phyloP scores from a whole-genome alignment of 2,888 invertebrate genomes.

The Macaria liturata region DNA sequence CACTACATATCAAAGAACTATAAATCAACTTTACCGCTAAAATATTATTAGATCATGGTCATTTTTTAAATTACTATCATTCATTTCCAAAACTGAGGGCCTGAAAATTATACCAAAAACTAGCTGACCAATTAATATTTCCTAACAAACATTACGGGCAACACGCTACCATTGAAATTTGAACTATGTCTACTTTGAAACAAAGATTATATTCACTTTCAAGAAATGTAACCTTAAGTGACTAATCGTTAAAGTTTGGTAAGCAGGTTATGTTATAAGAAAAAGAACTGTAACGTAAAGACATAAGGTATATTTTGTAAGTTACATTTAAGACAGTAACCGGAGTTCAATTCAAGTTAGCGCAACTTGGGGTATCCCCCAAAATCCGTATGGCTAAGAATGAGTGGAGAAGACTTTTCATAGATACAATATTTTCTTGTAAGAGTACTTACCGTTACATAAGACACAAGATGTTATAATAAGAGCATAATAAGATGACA shows the following conservation, averaged over 20 bases:
- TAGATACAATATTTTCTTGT: too few species aligned
- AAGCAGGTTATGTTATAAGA: constrained; percentile 29
- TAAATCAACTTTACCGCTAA: too few species aligned
- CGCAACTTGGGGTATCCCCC: constrained; percentile 78
- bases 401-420: constrained; percentile 50
- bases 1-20: too few species aligned
- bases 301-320: constrained; percentile 41
- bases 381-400: constrained; percentile 44
- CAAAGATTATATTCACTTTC: constrained; percentile 26
- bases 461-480: background rate
- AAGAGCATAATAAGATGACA: too few species aligned
- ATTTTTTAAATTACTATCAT: too few species aligned
- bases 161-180: too few species aligned
- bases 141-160: too few species aligned
- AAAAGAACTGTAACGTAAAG: constrained; percentile 33
- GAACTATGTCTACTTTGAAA: too few species aligned
- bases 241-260: constrained; percentile 34
- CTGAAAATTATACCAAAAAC: too few species aligned
- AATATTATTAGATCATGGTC: too few species aligned
- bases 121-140: too few species aligned
- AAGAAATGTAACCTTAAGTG: constrained; percentile 32
- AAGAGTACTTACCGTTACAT: background rate
- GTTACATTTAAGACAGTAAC: constrained; percentile 31
- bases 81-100: too few species aligned
- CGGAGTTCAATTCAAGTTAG: constrained; percentile 69